Conservation (phyloP, 2,797 vertebrate species). For the Rachycentron canadum region DNA sequence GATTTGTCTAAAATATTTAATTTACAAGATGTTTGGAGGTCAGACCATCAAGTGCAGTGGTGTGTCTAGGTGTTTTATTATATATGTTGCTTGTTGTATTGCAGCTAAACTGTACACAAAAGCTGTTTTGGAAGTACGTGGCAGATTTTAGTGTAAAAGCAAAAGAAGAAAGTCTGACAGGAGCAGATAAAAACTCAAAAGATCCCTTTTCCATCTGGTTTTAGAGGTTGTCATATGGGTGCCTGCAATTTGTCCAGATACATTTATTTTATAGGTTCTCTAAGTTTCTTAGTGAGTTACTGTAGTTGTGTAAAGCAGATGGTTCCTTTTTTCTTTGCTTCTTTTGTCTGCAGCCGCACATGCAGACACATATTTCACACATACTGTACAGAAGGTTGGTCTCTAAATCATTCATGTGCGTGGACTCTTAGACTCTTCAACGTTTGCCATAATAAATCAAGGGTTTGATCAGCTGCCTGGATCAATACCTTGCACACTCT, state of each 20-base stretch:
- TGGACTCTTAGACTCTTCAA: constrained; percentile 37
- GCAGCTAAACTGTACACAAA: constrained; percentile 2
- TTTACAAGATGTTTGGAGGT: constrained; percentile 40
- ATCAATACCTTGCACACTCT: constrained; percentile 63
- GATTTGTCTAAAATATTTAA: constrained; percentile 55
- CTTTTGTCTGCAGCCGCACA: neutral
- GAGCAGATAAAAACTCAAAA: constrained; percentile 13
- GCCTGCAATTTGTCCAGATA: neutral
- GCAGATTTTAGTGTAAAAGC: constrained; percentile 1
- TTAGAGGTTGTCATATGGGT: neutral
- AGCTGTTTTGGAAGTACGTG: neutral
- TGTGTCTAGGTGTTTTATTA: constrained; percentile 6
- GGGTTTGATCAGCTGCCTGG: constrained; percentile 68
- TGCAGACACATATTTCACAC: constrained; percentile 15
- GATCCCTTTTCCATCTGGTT: neutral
- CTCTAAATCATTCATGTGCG: constrained; percentile 67
- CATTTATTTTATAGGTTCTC: neutral
- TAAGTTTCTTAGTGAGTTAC: constrained; percentile 7
- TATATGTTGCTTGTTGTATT: constrained; percentile 6
- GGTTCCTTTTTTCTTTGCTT: constrained; percentile 5
- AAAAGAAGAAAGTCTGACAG: constrained; percentile 4
- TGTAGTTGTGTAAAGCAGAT: neutral
- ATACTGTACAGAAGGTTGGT: constrained; percentile 16
- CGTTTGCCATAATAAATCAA: constrained; percentile 67
- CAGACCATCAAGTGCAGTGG: constrained; percentile 16